Evolutionary conservation across 2,113 vertebrate genomes (phyloP).

Genomic region (Callorhinus ursinus): DNA sequence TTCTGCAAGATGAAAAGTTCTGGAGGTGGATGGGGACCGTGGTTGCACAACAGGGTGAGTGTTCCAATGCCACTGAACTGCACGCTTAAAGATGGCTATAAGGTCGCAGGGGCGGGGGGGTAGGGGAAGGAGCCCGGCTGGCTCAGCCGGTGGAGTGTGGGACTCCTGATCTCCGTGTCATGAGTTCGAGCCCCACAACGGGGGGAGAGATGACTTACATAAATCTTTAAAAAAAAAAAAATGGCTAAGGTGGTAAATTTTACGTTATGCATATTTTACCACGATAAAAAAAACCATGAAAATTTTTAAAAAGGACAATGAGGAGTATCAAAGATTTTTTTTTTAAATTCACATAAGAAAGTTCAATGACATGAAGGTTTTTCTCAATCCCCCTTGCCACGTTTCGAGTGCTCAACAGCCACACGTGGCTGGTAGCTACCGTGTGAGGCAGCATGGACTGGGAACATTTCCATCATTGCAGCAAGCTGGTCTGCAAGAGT

Average conservation of each 20-base stretch:
- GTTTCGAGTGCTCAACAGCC: neutral
- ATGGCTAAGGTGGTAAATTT: neutral
- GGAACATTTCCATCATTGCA: neutral
- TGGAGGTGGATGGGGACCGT: neutral
- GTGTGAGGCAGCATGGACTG: fast-evolving
- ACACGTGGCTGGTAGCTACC: neutral
- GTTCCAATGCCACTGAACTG: too few species aligned
- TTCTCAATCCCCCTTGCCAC: neutral
- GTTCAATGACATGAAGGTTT: neutral
- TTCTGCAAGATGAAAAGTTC: neutral
- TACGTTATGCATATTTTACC: neutral
- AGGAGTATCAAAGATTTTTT: neutral
- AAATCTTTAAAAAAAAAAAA: neutral
- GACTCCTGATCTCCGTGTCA: neutral
- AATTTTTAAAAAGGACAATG: neutral
- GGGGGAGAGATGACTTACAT: neutral
- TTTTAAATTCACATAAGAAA: neutral
- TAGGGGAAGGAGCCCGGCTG: neutral
- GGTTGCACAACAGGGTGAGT: neutral
- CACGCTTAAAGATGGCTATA: neutral
- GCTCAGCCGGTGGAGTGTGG: neutral
- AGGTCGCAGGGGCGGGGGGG: neutral
- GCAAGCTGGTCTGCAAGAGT: neutral
- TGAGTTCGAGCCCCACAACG: neutral
- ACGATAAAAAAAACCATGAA: neutral